phyloP scores from a whole-genome alignment of 2,113 vertebrate species.

The Chrysochloris asiatica region DNA sequence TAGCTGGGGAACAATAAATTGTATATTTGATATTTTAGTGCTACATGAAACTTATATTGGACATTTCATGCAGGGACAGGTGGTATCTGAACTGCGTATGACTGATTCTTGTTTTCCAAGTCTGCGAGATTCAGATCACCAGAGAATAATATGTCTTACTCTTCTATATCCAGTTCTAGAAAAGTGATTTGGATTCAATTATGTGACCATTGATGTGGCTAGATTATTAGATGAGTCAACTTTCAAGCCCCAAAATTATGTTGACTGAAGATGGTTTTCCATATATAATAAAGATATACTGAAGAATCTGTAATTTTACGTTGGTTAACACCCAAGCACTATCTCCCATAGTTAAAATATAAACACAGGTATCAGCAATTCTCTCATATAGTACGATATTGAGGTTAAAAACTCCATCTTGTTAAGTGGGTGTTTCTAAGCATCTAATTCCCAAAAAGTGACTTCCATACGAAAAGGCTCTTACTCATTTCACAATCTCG shows the following conservation, averaged over 20 bases:
- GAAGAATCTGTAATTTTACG: not conserved
- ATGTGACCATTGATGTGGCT: not conserved
- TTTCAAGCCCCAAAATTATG: not conserved
- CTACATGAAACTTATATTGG: not conserved
- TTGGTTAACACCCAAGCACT: not conserved
- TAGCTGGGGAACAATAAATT: not conserved
- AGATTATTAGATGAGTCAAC: not conserved
- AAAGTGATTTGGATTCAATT: not conserved
- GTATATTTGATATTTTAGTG: not conserved
- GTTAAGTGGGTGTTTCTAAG: conserved; percentile 12
- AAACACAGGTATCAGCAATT: not conserved
- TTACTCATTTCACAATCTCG: conserved; percentile 30
- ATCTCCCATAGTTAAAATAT: not conserved
- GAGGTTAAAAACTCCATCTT: conserved; percentile 43
- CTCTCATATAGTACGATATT: not conserved
- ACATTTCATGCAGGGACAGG: not conserved
- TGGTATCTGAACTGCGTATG: conserved; percentile 20
- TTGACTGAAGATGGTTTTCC: not conserved
- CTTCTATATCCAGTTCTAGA: not conserved
- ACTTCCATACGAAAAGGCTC: conserved; percentile 54
- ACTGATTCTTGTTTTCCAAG: not conserved
- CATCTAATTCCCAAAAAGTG: conserved; percentile 43
- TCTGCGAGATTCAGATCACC: not conserved
- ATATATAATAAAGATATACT: not conserved
- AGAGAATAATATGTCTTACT: not conserved